These are phyloP conservation scores for Vulpes vulpes DNA, from an alignment of 2,113 vertebrate genomes.

Conservation along the genomic window DNA sequence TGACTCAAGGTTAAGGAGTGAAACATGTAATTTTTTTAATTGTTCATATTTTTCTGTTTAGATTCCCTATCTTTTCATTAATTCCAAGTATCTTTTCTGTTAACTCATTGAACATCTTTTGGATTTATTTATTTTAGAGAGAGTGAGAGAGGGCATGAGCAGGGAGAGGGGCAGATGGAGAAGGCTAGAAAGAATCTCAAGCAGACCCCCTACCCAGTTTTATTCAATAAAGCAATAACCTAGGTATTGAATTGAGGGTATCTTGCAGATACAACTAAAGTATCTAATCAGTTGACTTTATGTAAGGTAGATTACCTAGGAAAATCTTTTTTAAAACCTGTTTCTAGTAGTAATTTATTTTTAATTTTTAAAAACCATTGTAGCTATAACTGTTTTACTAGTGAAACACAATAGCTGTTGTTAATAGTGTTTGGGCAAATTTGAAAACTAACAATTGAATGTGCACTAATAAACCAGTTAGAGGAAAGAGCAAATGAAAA, in stretches of 20 bases:
- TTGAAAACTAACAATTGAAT: conserved; percentile 53
- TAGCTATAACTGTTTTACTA: conserved; percentile 35
- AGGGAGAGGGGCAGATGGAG: background rate
- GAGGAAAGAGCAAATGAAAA: conserved; percentile 12
- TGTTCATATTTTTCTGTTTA: background rate
- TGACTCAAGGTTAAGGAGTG: background rate
- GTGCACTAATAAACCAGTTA: background rate
- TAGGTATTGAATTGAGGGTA: background rate
- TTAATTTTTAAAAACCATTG: conserved; percentile 48
- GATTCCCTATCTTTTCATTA: background rate
- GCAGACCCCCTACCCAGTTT: background rate
- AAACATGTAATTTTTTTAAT: background rate
- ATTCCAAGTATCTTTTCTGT: background rate
- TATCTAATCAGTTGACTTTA: background rate
- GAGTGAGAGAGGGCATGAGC: background rate
- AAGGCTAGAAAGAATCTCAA: background rate
- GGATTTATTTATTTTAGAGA: background rate
- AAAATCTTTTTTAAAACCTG: background rate
- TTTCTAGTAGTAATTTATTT: conserved; percentile 44
- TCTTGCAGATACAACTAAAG: background rate
- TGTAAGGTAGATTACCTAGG: background rate
- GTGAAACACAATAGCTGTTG: conserved; percentile 29
- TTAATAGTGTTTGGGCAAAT: background rate
- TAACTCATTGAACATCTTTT: background rate
- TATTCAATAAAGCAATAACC: background rate